Base-by-base conservation (phyloP, 2,888 invertebrate genomes). In the Polia nebulosa region DNA sequence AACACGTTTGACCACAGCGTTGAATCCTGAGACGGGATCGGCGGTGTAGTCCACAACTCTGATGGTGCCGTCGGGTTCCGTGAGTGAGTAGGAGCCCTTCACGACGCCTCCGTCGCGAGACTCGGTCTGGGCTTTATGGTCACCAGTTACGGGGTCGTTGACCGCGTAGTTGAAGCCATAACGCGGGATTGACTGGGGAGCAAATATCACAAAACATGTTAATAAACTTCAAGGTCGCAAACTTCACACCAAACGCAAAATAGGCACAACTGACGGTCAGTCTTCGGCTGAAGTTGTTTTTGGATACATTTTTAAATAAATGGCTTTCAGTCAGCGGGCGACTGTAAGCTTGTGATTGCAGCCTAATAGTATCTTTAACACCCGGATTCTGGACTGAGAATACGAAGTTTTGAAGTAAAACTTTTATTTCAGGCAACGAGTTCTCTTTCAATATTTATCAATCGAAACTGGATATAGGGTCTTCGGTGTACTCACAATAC, bases 131-230 rank as follows among this genome's bases (percentile, higher is more conserved):
- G 93, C 90, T 75, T 96, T 96, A 76, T 93, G 88, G 88, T 96
- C 96, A 67, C 96, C 96, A 27, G 95, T 96, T 66, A 87, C 72
- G 3, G 95, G 95, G 79, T 96, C 96, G 83, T 89, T 93, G 22
- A 96, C 96, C 34, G 94, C 95, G 83, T 96, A 96, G 88, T 95
- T 94, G 88, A 95, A 96, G 71, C 91, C 92, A 85, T 96, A 96
- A 61, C 90, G 91, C 20, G 95, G 95, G 72, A 91, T 84, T 47
- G 92, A 88, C 95, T 95, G 90, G 0, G 79, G 84, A 57, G 9
- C 5, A 53, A 67, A 51, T 51, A 45, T 13, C 53, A n/a, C n/a
- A n/a, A n/a, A n/a, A 17, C 4, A 61, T 2, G 3, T 58, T n/a
- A 69, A 17, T 45, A 64, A 32, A 32, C 25, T 15, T 22, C 13